phyloP scores from a whole-genome alignment of 2,113 vertebrate genomes.

The Sturnira hondurensis region DNA sequence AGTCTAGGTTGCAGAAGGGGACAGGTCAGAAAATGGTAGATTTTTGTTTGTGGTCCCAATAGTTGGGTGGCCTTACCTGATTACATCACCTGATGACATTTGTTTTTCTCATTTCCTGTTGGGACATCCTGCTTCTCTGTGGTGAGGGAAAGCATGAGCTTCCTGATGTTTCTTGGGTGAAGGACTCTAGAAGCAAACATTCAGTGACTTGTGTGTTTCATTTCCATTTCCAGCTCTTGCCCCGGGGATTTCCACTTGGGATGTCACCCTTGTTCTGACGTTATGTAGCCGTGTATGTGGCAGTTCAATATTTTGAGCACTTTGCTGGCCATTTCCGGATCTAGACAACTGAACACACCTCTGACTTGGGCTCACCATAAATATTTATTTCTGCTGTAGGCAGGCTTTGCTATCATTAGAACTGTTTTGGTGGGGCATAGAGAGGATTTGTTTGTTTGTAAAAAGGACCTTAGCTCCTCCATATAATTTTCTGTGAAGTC shows the following conservation, averaged over 20 bases:
- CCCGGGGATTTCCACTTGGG: background rate
- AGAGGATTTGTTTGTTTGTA: background rate
- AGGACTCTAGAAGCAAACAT: background rate
- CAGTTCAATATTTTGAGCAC: background rate
- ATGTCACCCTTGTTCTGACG: background rate
- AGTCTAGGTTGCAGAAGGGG: background rate
- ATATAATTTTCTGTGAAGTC: background rate
- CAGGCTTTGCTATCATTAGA: background rate
- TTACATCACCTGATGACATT: background rate
- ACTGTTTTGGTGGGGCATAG: background rate
- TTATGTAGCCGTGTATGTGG: background rate
- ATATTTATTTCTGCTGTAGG: background rate
- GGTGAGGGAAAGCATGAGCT: background rate
- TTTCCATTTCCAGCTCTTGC: background rate
- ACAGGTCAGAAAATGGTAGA: background rate
- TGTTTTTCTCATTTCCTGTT: background rate
- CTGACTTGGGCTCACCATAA: background rate
- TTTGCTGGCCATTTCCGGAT: background rate
- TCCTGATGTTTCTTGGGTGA: background rate
- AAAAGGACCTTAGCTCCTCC: background rate
- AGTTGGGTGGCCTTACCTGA: background rate
- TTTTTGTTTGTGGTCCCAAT: background rate
- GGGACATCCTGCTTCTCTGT: background rate
- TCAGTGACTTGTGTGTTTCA: background rate
- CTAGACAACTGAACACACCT: background rate